Evolutionary conservation across 2,113 vertebrate genomes (phyloP).

Genomic region (Crotalus horridus): DNA sequence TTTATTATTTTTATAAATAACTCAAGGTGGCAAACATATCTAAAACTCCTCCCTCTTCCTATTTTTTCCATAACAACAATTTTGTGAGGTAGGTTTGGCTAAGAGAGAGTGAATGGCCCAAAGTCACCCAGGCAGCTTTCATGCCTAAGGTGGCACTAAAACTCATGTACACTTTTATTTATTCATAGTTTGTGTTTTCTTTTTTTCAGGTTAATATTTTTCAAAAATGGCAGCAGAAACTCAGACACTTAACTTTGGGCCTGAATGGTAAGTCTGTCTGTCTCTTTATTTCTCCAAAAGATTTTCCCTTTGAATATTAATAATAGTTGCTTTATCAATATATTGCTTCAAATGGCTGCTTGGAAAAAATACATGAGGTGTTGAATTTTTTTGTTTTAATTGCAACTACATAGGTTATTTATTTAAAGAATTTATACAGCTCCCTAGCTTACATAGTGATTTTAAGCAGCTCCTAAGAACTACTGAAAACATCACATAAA

Average conservation of each 20-base stretch:
- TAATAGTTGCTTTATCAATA: fast-evolving
- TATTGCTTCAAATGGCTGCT: neutral
- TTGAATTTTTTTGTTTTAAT: neutral
- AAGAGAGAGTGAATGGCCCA: no score
- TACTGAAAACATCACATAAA: neutral
- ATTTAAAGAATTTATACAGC: neutral
- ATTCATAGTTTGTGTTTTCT: slow-evolving; percentile 32
- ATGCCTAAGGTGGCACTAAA: neutral
- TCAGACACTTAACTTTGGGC: slow-evolving; percentile 99
- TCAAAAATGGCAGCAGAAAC: slow-evolving; percentile 94
- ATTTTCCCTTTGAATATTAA: neutral
- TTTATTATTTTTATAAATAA: no score
- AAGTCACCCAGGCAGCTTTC: no score
- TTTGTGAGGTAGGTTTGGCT: no score
- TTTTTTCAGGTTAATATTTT: slow-evolving; percentile 75
- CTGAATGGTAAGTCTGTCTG: slow-evolving; percentile 89
- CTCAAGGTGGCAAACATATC: no score
- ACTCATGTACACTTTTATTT: neutral
- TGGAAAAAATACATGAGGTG: neutral
- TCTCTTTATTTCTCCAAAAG: neutral
- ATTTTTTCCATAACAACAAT: no score
- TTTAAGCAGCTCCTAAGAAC: neutral
- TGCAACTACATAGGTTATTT: neutral
- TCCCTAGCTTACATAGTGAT: neutral
- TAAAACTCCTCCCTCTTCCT: no score